Evolutionary conservation across 1,140 invertebrate species (phyloP), one percentile per base, ranked within the genome.

Genomic region (Hirudo medicinalis): DNA sequence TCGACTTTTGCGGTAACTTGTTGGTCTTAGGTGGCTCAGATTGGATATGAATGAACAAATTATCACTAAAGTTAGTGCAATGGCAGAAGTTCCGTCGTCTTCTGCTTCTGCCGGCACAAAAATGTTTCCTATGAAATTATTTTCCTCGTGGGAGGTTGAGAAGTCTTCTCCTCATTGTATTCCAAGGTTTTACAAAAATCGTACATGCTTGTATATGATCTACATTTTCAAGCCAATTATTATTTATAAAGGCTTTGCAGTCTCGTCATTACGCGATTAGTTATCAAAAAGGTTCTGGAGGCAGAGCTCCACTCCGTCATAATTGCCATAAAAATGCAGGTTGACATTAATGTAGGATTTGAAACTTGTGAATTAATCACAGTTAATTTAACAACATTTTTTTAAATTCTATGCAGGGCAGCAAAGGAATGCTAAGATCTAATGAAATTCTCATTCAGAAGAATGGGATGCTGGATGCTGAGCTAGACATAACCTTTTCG

Each of bases 81-180:
- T 32, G 22, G 29, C 22, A 25, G 57, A 63, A 1, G 29, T 63
- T 25, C 57, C 57, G 29, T 63, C 57, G 22, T 63, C 6, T 25
- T 63, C 22, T 63, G 22, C 57, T 13, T 63, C 57, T 63, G 57
- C 57, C 11, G 57, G 57, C 0, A 63, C 22, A 25, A 92, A 91
- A 86, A 91, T 91, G 77, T 90, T 94, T 79, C 91, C 91, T 77
- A 96, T 96, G 93, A 94, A 93, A 85, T 86, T 97, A 75, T 97
- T 96, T 85, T 92, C 93, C 73, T 92, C 92, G 76, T 95, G 92
- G 92, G 93, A 96, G 87, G 90, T 95, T 72, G 93, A 97, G 84
- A 88, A 94, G 80, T 94, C 92, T 72, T 90, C 93, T 66, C 89
- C 93, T 73, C 94, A 93, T 84, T 96, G 93, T 83, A 93, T 95